Conservation (phyloP, 2,888 invertebrate species). For the Mayetiola destructor region DNA sequence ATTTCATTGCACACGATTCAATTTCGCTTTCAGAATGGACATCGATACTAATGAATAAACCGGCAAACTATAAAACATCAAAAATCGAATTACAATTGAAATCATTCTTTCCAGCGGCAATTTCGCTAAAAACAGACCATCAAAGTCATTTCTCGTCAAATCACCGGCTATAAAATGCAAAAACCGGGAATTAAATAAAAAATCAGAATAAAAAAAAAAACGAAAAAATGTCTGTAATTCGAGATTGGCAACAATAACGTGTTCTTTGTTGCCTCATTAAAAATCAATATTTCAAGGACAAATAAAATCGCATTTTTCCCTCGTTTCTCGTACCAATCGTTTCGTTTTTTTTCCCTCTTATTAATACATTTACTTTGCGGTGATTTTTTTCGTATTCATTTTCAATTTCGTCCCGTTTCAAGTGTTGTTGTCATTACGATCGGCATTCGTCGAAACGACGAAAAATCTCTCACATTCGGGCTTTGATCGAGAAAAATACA, state of each 20-base stretch:
- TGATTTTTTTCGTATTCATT: constrained; percentile 5
- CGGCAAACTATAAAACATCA: no score
- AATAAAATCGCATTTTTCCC: constrained; percentile 10
- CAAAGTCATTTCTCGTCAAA: neutral
- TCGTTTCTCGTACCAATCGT: no score
- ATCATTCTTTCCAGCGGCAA: no score
- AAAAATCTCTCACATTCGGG: no score
- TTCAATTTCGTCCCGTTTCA: no score
- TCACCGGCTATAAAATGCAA: neutral
- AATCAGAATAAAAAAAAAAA: neutral
- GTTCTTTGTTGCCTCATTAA: constrained; percentile 12
- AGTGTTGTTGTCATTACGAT: no score
- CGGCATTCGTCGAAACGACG: no score
- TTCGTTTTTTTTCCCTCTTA: constrained; percentile 2
- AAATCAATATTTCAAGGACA: constrained; percentile 13
- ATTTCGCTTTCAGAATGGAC: neutral
- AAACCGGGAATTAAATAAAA: neutral
- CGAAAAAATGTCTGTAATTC: neutral
- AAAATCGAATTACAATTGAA: no score
- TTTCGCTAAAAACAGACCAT: neutral
- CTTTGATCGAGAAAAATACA: no score
- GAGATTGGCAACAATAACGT: neutral
- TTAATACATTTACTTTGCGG: constrained; percentile 2
- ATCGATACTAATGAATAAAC: no score
- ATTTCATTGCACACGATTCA: no score